phyloP scores from a whole-genome alignment of 1,140 invertebrate genomes.

The Cydia pomonella region DNA sequence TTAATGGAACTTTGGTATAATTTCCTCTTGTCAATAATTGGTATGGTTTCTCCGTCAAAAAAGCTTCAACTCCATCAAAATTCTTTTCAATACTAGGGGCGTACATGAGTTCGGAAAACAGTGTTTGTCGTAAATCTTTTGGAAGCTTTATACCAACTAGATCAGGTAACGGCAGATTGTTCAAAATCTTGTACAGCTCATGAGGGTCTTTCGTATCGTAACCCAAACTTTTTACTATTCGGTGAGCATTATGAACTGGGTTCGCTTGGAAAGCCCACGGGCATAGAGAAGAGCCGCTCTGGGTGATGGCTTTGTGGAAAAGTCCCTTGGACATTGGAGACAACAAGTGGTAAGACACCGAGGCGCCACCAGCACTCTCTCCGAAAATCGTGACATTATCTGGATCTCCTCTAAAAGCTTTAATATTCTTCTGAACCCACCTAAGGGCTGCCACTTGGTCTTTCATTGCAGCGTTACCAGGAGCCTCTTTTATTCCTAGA shows the following conservation, averaged over 20 bases:
- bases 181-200: constrained; percentile 60
- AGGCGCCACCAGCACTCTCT: constrained; percentile 74
- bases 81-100: constrained; percentile 57
- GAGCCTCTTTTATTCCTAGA: constrained; percentile 66
- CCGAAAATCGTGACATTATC: constrained; percentile 77
- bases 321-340: constrained; percentile 80
- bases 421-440: constrained; percentile 75
- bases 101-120: constrained; percentile 58
- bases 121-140: constrained; percentile 49
- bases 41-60: constrained; percentile 58
- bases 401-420: constrained; percentile 72
- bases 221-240: constrained; percentile 57
- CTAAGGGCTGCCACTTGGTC: constrained; percentile 75
- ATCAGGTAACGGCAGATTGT: constrained; percentile 54
- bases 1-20: constrained; percentile 66
- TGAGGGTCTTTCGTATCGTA: constrained; percentile 52
- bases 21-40: constrained; percentile 51
- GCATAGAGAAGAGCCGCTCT: constrained; percentile 79
- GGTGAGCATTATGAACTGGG: constrained; percentile 56
- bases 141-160: constrained; percentile 57
- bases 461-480: constrained; percentile 78
- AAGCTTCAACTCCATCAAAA: constrained; percentile 62
- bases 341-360: constrained; percentile 78
- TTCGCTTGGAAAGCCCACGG: constrained; percentile 62
- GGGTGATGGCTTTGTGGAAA: constrained; percentile 80